Conservation (phyloP, 2,113 vertebrate species). For the Elaphurus davidianus region DNA sequence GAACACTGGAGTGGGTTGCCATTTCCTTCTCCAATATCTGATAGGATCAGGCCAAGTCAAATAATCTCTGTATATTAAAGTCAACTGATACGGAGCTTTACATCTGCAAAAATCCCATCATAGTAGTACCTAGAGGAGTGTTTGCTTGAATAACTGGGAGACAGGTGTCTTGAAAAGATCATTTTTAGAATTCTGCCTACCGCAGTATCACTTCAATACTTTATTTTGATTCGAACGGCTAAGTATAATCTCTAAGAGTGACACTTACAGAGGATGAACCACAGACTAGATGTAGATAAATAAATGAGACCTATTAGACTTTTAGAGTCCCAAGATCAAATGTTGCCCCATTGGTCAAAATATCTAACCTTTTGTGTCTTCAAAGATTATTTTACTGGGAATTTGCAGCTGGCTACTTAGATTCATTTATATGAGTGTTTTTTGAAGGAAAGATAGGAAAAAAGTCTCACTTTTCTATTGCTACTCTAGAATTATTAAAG, state of each 20-base stretch:
- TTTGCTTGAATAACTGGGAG: neutral
- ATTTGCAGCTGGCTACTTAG: neutral
- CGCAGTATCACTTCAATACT: neutral
- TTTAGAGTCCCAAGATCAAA: neutral
- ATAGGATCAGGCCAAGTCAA: neutral
- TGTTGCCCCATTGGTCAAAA: neutral
- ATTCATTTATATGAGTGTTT: neutral
- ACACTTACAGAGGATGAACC: neutral
- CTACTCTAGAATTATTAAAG: neutral
- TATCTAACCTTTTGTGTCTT: neutral
- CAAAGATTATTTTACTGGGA: neutral
- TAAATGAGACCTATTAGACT: neutral
- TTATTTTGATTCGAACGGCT: neutral
- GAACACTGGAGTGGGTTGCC: too few relatives aligned
- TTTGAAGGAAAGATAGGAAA: neutral
- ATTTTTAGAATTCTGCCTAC: neutral
- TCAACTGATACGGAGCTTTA: neutral
- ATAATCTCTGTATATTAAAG: neutral
- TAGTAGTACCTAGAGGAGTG: neutral
- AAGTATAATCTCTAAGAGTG: neutral
- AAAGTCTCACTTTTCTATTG: neutral
- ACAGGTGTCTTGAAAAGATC: neutral
- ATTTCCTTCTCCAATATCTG: neutral
- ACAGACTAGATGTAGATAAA: neutral
- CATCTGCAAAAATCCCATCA: neutral